Base-by-base conservation (phyloP, 2,888 invertebrate species). In the Campaea margaritaria region DNA sequence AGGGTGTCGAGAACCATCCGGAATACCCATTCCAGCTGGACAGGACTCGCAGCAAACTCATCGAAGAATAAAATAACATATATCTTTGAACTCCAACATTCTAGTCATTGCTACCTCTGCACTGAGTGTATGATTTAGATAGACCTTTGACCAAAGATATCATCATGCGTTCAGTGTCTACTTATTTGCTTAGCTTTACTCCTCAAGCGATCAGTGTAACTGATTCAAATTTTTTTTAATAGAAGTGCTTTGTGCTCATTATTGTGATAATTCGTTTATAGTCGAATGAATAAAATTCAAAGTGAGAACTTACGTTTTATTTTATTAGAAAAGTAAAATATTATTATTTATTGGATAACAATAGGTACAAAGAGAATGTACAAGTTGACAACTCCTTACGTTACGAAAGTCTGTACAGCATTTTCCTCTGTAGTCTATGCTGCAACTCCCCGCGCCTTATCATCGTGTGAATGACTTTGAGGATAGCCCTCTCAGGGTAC, bases 371-470 rank as follows among this genome's bases (percentile, higher is more conserved):
- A n/a, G 21, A 21, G 21, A 21, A 21, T 21, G 21, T 21, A 21
- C 21, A 21, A 2, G 21, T 21, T 21, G 21, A 2, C 21, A n/a
- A 10, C 7, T 14, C 0, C 16, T 0, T 2, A 13, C n/a, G 13
- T 93, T 92, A 98, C 78, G 96, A 96, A 39, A 99, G 93, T 69
- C 99, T 94, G 87, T 97, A 99, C 15, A 99, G 93, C 97, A 99
- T 98, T 93, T 98, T 99, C 57, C 99, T 94, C 86, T 99, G 99
- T 94, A 98, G 95, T 52, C 99, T 95, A 89, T 99, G 98, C 78
- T 99, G 99, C 46, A 99, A 88, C 82, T 99, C 99, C 0, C 99
- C 99, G 13, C 99, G 94, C 28, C 98, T 94, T 70, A 99, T 96
- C 98, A 99, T 98, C 11, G 97, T 96, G 74, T 97, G 95, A 70